Evolutionary conservation across 2,888 invertebrate genomes (phyloP), one percentile per base, ranked within the genome.

Genomic region (Acanthococcus lagerstroemiae): DNA sequence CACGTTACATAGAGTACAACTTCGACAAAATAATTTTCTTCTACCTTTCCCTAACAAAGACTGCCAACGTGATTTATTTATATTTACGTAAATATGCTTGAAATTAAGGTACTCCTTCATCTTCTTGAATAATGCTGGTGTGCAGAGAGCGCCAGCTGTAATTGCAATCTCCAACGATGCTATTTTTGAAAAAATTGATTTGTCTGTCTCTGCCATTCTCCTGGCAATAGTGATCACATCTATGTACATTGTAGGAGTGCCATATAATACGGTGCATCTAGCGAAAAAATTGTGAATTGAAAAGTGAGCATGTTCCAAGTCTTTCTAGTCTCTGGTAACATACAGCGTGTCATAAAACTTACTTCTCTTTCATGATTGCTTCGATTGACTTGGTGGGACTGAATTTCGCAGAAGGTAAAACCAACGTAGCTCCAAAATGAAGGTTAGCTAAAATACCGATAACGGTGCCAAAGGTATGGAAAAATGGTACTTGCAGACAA

Each of bases 221-320:
- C 60, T 57, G 7, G 55, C 21, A 30, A 55, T 50, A 4, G 24
- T 52, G 1, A 69, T 50, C 25, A 69, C 21, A 66, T 90, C 89
- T 15, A 88, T 83, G 75, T 87, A 87, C 91, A 91, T 91, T 2
- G 92, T 91, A 5, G 92, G 90, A 0, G 90, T 90, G 44, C 90
- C 90, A 73, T 84, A 84, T 26, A 86, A 74, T 1, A 84, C 76
- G 0, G 83, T 83, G 72, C 90, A 89, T 72, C 88, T 88, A 72
- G 12, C 4, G 15, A 52, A 1, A 63, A 74, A 71, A 9, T 30
- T 9, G 46, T n/a, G n/a, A n/a, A n/a, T n/a, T n/a, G n/a, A n/a
- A n/a, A n/a, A n/a, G n/a, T n/a, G n/a, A n/a, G n/a, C n/a, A n/a
- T n/a, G n/a, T n/a, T n/a, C n/a, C 2, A 55, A 25, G 17, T 17